Conservation (phyloP, 2,113 vertebrate species). For the Chrysochloris asiatica region DNA sequence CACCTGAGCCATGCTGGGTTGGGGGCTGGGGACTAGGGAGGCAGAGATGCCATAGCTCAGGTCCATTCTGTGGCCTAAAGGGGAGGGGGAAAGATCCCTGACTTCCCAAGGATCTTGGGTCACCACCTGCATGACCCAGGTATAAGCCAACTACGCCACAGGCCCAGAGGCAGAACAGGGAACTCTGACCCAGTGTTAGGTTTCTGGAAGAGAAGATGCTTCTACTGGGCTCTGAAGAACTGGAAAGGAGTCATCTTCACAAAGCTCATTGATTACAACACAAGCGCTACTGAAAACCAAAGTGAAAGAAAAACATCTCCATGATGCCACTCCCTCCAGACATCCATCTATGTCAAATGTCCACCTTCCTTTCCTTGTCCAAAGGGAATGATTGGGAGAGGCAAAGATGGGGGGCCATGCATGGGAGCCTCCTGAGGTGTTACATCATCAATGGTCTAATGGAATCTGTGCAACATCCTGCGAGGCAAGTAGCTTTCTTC, state of each 20-base stretch:
- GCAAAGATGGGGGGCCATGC: neutral
- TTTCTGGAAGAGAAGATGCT: neutral
- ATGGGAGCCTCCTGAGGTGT: slow-evolving; percentile 1
- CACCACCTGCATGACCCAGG: neutral
- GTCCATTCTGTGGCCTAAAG: neutral
- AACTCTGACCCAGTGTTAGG: neutral
- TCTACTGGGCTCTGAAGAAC: neutral
- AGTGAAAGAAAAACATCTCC: neutral
- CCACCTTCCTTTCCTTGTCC: slow-evolving; percentile 15
- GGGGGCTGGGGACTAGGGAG: neutral
- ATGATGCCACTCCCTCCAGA: too few relatives aligned
- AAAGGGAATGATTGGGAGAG: neutral
- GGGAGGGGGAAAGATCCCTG: neutral
- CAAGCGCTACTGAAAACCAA: neutral
- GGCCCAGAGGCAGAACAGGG: neutral
- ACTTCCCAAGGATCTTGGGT: slow-evolving; percentile 1
- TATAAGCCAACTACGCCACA: neutral
- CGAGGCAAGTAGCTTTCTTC: slow-evolving; percentile 48
- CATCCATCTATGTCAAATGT: too few relatives aligned
- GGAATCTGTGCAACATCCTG: slow-evolving; percentile 38
- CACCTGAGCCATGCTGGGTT: neutral
- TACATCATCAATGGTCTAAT: slow-evolving; percentile 28
- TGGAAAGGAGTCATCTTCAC: neutral
- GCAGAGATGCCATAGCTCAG: neutral
- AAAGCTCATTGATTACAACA: neutral